These are phyloP conservation scores for Yponomeuta plumbellus DNA, from an alignment of 2,888 invertebrate genomes.

Conservation along the genomic window DNA sequence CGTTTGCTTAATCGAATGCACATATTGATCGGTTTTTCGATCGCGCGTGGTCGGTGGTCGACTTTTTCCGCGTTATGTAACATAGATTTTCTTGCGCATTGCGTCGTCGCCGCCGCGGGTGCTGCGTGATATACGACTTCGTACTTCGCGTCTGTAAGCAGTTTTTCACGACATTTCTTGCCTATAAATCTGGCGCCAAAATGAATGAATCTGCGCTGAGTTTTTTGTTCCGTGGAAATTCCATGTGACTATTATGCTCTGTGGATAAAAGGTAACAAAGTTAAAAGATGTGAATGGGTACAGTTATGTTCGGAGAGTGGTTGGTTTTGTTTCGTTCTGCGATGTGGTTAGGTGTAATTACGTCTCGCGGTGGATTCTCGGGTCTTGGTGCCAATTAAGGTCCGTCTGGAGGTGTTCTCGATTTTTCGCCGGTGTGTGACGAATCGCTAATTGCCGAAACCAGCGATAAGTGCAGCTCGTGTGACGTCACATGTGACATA, in stretches of 20 bases:
- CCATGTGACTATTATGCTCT: background rate
- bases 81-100: slow-evolving; percentile 55
- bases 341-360: slow-evolving; percentile 11
- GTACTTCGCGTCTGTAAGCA: slow-evolving; percentile 54
- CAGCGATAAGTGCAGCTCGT: slow-evolving; percentile 36
- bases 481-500: slow-evolving; percentile 41
- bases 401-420: slow-evolving; percentile 28
- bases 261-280: background rate
- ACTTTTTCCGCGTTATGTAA: slow-evolving; percentile 62
- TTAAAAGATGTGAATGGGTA: background rate
- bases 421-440: slow-evolving; percentile 47
- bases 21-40: slow-evolving; percentile 68
- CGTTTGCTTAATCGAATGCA: slow-evolving; percentile 64
- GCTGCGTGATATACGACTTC: slow-evolving; percentile 60
- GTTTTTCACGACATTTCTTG: slow-evolving; percentile 60
- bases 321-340: slow-evolving; percentile 2
- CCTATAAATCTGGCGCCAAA: slow-evolving; percentile 71
- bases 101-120: slow-evolving; percentile 31
- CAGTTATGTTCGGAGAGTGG: background rate
- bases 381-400: slow-evolving; percentile 52
- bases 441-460: slow-evolving; percentile 67
- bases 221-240: slow-evolving; percentile 37
- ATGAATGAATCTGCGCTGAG: slow-evolving; percentile 58
- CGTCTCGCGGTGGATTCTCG: slow-evolving; percentile 16
- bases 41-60: slow-evolving; percentile 57